Evolutionary conservation across 1,140 invertebrate species (phyloP), one percentile per base, ranked within the genome.

Genomic region (Diploscapter pachys): DNA sequence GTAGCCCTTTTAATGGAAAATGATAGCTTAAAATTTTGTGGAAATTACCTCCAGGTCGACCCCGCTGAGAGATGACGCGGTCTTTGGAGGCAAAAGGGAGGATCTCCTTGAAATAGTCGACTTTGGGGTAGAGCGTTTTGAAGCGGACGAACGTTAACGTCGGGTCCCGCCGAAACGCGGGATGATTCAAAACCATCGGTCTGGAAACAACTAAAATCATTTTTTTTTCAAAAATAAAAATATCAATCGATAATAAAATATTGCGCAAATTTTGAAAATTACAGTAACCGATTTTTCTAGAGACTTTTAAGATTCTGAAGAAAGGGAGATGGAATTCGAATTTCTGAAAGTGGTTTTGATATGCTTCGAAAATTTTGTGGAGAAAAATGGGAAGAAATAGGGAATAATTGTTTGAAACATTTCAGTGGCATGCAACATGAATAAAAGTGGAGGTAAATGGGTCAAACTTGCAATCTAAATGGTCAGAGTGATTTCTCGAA

Each of bases 11-110:
- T 31, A 31, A 31, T 31, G 31, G 31, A 31, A 31, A 31, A 1
- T 1, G 31, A 31, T 31, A 31, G 31, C 1, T 31, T 31, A 31
- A 31, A 31, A 31, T 1, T 64, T 64, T 31, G 63, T 48, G 67
- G 3, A 73, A 75, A 54, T 57, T 59, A 55, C 62, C 85, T 84
- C 85, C 61, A 85, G 79, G 80, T 84, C 83, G 74, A 86, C 74
- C 81, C 86, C 86, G 77, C 84, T 85, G 63, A 84, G 81, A 72
- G 31, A 31, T 31, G 31, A 31, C 31, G 31, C 31, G 31, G 31
- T 31, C 31, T 31, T 31, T 31, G 31, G 31, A 31, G 31, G 31
- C 31, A 31, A 31, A 31, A 31, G 31, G 31, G 31, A 31, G 31
- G 31, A 31, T 31, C 31, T 31, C 31, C 31, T 31, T 31, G 31